These are phyloP conservation scores for Baronia brevicornis DNA, from an alignment of 2,888 invertebrate species.

Conservation along the genomic window DNA sequence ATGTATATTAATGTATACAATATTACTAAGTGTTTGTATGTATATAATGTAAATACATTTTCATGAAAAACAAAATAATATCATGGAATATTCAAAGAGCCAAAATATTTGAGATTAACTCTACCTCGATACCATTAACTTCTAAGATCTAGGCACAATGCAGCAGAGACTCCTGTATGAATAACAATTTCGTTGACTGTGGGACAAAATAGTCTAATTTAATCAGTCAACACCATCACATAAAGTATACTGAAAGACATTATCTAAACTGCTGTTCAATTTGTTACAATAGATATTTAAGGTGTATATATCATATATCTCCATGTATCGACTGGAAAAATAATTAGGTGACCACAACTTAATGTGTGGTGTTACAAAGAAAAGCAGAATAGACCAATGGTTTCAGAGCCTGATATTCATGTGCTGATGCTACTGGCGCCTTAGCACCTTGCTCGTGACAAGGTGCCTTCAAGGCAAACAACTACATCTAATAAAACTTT, in stretches of 20 bases:
- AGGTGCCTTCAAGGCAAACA: slow-evolving; percentile 61
- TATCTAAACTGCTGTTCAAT: slow-evolving; percentile 40
- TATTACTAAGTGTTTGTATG: slow-evolving; percentile 70
- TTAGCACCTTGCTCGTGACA: slow-evolving; percentile 50
- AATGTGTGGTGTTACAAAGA: slow-evolving; percentile 14
- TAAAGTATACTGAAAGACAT: slow-evolving; percentile 48
- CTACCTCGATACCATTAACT: slow-evolving; percentile 75
- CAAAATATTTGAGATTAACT: slow-evolving; percentile 75
- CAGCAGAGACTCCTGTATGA: slow-evolving; percentile 76
- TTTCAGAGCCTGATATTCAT: slow-evolving; percentile 38
- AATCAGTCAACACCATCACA: slow-evolving; percentile 59
- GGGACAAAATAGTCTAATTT: slow-evolving; percentile 55
- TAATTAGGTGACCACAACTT: slow-evolving; percentile 7
- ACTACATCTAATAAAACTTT: slow-evolving; percentile 70
- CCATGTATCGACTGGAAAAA: slow-evolving; percentile 7
- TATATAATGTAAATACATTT: slow-evolving; percentile 75
- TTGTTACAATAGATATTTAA: slow-evolving; percentile 5
- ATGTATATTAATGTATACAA: slow-evolving; percentile 74
- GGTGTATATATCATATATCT: slow-evolving; percentile 8
- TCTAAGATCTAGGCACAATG: slow-evolving; percentile 77
- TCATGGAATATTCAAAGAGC: slow-evolving; percentile 76
- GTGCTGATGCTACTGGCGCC: slow-evolving; percentile 51
- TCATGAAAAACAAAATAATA: slow-evolving; percentile 74
- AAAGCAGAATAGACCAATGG: slow-evolving; percentile 46
- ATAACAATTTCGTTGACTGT: slow-evolving; percentile 74